Percentiles rank a stretch among this genome's conserved stretches.
These are phyloP conservation scores for Chelonia mydas DNA, from an alignment of 2,797 vertebrate genomes.

Conservation along the genomic window DNA sequence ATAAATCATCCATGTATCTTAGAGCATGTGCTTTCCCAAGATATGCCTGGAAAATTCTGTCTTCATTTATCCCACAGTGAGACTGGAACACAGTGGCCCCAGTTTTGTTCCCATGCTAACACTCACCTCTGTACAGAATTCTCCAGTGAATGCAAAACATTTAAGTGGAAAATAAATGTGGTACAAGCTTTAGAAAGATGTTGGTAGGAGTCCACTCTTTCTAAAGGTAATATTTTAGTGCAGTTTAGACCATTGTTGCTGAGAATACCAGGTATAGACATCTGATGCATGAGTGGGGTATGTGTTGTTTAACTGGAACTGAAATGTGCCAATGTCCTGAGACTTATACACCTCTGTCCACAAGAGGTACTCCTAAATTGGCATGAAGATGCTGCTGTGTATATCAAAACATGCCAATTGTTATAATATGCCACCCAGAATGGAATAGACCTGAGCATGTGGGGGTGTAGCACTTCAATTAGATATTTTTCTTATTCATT, in stretches of 20 bases:
- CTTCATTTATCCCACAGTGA: not conserved
- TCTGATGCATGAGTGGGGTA: not conserved
- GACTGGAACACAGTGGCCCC: not conserved
- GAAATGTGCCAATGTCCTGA: not conserved
- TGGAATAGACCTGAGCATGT: not conserved
- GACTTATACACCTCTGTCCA: not conserved
- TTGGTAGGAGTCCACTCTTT: not conserved
- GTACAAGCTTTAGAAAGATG: not conserved
- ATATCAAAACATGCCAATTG: too few species aligned
- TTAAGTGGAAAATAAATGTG: not conserved
- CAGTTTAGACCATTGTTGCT: not conserved
- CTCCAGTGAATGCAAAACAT: fast-evolving
- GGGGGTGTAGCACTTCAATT: not conserved
- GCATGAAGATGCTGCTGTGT: not conserved
- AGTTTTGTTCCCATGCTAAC: not conserved
- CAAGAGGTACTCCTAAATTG: not conserved
- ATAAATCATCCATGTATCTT: not conserved
- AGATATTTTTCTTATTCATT: not conserved
- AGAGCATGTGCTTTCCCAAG: not conserved
- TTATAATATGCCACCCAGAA: not conserved
- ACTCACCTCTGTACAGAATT: not conserved
- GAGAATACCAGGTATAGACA: not conserved
- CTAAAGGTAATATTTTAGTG: not conserved
- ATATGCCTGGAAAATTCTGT: not conserved
- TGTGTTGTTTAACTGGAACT: fast-evolving